Evolutionary conservation across 2,797 vertebrate species (phyloP).

Genomic region (Galagoides demidoff): DNA sequence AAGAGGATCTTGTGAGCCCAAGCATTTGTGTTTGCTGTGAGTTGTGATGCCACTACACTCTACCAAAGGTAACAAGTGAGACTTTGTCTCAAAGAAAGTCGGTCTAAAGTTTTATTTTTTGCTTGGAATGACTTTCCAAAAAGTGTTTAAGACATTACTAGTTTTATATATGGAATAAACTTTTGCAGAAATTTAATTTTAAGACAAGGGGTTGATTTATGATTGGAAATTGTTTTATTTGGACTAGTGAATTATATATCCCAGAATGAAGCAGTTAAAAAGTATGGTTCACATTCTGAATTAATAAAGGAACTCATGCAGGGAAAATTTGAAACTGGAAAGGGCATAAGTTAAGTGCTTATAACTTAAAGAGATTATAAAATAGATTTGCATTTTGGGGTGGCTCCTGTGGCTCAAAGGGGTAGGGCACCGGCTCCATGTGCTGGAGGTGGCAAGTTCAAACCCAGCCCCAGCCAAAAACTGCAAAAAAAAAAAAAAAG

Average conservation of each 20-base stretch:
- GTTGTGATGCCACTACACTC: too few relatives aligned
- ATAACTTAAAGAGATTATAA: constrained; percentile 26
- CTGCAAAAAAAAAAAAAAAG: too few relatives aligned
- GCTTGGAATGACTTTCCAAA: background rate
- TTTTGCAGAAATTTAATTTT: constrained; percentile 45
- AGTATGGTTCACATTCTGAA: constrained; percentile 39
- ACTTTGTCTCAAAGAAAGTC: background rate
- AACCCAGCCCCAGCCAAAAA: too few relatives aligned
- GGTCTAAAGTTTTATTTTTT: constrained; percentile 37
- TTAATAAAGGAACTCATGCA: constrained; percentile 44
- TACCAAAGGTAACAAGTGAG: too few relatives aligned
- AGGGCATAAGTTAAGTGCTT: constrained; percentile 29
- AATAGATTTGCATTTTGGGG: background rate
- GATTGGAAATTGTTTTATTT: constrained; percentile 26
- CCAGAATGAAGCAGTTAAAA: constrained; percentile 23
- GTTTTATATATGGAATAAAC: background rate
- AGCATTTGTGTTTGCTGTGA: too few relatives aligned
- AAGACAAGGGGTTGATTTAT: constrained; percentile 24
- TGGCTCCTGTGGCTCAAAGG: too few relatives aligned
- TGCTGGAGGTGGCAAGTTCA: too few relatives aligned
- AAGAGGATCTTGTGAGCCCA: too few relatives aligned
- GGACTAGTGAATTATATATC: constrained; percentile 40
- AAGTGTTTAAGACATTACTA: background rate
- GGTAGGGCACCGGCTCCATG: too few relatives aligned
- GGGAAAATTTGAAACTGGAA: constrained; percentile 25